Conservation (phyloP, 1,140 invertebrate genomes). For the Pachyrhynchus sulphureomaculatus region DNA sequence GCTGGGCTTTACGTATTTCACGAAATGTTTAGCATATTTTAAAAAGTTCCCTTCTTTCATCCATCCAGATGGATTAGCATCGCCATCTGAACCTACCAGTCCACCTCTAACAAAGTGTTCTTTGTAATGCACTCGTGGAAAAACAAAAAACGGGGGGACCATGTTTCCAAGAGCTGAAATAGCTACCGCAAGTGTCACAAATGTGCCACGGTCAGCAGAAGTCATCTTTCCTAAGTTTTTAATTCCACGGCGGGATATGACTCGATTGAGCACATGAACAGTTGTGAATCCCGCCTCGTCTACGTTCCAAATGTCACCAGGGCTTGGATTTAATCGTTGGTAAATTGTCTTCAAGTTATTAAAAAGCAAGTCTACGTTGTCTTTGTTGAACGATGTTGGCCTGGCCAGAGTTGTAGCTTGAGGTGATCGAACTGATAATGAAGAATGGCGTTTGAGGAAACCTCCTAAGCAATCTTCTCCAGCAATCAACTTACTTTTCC, state of each 20-base stretch:
- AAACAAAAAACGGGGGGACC: conserved; percentile 49
- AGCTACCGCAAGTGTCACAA: conserved; percentile 42
- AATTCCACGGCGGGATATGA: too few species aligned
- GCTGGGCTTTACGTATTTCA: conserved; percentile 37
- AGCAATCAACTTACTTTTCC: neutral
- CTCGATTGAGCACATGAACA: too few species aligned
- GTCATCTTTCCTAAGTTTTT: too few species aligned
- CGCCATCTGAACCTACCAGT: conserved; percentile 50
- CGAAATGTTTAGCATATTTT: too few species aligned
- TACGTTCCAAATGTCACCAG: conserved; percentile 50
- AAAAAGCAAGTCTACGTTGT: neutral
- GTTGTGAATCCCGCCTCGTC: too few species aligned
- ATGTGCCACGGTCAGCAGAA: too few species aligned
- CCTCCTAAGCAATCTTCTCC: neutral
- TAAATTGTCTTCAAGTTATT: conserved; percentile 4
- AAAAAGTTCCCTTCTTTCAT: conserved; percentile 50
- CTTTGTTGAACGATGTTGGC: conserved; percentile 2
- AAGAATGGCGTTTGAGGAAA: neutral
- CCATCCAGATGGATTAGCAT: conserved; percentile 52
- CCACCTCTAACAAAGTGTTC: conserved; percentile 46
- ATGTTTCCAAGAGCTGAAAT: conserved; percentile 49
- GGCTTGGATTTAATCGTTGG: neutral
- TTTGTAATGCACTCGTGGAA: too few species aligned
- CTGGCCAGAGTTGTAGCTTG: conserved; percentile 1
- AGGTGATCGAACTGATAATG: too few species aligned